A percentile compares a stretch with the other conserved stretches of the same genome.
These are phyloP conservation scores for Melikaiella ostensackeni DNA, from an alignment of 2,888 invertebrate genomes.

Conservation along the genomic window DNA sequence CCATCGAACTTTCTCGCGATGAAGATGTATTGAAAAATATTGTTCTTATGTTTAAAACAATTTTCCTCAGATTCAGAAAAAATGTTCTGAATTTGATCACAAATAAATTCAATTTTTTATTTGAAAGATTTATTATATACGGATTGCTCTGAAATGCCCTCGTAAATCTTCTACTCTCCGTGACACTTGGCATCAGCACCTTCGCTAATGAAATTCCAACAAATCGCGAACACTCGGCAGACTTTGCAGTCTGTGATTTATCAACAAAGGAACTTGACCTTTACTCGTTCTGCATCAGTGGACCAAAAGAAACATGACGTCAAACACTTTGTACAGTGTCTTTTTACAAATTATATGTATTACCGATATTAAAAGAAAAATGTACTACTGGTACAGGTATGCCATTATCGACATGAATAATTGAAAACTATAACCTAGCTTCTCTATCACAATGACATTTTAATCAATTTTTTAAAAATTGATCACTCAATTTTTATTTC, in stretches of 20 bases:
- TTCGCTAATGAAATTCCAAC: neutral
- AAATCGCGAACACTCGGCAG: neutral
- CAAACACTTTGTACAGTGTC: constrained; percentile 23
- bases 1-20: too few species aligned
- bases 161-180: neutral
- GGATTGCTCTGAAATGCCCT: neutral
- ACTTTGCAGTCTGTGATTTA: neutral
- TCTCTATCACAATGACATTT: neutral
- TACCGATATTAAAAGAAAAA: neutral
- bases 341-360: constrained; percentile 31
- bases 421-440: neutral
- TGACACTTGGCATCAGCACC: constrained; percentile 1
- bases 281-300: constrained; percentile 34
- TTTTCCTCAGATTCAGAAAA: too few species aligned
- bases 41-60: too few species aligned
- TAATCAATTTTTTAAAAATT: neutral
- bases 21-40: too few species aligned
- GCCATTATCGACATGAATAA: neutral
- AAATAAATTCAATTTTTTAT: too few species aligned
- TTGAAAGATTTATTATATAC: neutral
- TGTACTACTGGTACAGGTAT: constrained; percentile 8
- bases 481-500: neutral
- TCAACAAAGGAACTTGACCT: constrained; percentile 33
- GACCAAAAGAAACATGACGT: constrained; percentile 28
- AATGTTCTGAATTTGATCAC: too few species aligned